A percentile compares a stretch with the other conserved stretches of the same genome.
Conservation (phyloP, 2,113 vertebrate species). For the Aegithalos caudatus region DNA sequence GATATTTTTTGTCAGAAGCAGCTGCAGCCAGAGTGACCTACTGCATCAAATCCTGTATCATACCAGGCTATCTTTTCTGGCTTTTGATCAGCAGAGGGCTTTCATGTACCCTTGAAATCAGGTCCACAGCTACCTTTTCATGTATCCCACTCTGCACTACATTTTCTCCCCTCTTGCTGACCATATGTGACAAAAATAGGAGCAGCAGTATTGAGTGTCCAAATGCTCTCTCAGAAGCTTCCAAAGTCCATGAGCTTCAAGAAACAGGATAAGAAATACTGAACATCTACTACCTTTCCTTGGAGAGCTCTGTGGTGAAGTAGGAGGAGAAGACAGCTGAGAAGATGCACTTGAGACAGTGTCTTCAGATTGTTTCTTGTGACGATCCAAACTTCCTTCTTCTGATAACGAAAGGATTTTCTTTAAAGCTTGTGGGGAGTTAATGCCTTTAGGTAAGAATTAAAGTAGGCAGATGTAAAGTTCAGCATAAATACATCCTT, state of each 20-base stretch:
- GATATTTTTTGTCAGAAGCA: neutral
- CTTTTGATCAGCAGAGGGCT: neutral
- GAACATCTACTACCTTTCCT: constrained; percentile 85
- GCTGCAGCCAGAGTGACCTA: neutral
- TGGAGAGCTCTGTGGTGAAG: constrained; percentile 94
- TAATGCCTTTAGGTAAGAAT: constrained; percentile 81
- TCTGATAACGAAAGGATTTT: constrained; percentile 97
- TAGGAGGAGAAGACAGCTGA: constrained; percentile 90
- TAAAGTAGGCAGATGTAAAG: neutral
- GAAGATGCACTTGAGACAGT: constrained; percentile 87
- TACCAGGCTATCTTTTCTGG: neutral
- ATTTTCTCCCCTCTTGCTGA: neutral
- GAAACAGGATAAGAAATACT: neutral
- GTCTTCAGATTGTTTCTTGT: constrained; percentile 88
- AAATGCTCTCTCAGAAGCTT: neutral
- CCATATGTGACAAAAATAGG: neutral
- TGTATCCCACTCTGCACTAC: neutral
- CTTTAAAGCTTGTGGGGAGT: constrained; percentile 97
- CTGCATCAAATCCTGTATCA: neutral
- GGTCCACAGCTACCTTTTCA: neutral
- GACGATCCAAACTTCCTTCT: constrained; percentile 87
- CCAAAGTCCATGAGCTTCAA: neutral
- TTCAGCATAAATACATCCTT: neutral
- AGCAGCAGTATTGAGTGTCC: neutral
- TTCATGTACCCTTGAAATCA: neutral